Percentiles rank a stretch among this genome's conserved stretches.
These are phyloP conservation scores for Melanotaenia trifasciata DNA, from an alignment of 2,797 vertebrate genomes.

Conservation along the genomic window DNA sequence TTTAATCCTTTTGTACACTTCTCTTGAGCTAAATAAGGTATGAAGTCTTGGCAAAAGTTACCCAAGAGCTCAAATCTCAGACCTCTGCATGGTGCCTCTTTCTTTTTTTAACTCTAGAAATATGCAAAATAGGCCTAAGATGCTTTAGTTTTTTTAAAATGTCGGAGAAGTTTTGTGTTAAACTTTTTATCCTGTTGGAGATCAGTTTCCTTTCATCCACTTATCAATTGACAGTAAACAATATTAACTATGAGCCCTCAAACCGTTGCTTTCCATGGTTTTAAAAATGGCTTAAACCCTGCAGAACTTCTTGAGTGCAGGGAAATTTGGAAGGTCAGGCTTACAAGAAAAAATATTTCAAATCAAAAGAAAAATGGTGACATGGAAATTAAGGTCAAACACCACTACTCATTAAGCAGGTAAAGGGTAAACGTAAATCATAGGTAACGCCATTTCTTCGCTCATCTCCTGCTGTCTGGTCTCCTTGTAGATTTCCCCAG, in stretches of 20 bases:
- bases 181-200: neutral
- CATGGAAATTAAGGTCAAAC: neutral
- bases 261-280: neutral
- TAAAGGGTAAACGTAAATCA: too few species aligned
- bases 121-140: neutral
- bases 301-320: neutral
- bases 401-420: neutral
- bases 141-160: neutral
- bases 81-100: neutral
- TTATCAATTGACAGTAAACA: neutral
- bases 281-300: neutral
- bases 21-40: neutral
- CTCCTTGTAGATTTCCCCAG: slow-evolving; percentile 87
- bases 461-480: slow-evolving; percentile 6
- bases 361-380: neutral
- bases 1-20: neutral
- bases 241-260: neutral
- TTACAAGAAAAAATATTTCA: neutral
- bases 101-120: neutral
- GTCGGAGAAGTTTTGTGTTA: neutral
- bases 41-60: neutral
- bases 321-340: neutral
- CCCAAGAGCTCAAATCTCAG: neutral
- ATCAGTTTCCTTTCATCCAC: neutral
- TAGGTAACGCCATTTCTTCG: slow-evolving; percentile 11